These are phyloP conservation scores for Ischnus inquisitorius DNA, from an alignment of 2,888 invertebrate species.

Conservation along the genomic window DNA sequence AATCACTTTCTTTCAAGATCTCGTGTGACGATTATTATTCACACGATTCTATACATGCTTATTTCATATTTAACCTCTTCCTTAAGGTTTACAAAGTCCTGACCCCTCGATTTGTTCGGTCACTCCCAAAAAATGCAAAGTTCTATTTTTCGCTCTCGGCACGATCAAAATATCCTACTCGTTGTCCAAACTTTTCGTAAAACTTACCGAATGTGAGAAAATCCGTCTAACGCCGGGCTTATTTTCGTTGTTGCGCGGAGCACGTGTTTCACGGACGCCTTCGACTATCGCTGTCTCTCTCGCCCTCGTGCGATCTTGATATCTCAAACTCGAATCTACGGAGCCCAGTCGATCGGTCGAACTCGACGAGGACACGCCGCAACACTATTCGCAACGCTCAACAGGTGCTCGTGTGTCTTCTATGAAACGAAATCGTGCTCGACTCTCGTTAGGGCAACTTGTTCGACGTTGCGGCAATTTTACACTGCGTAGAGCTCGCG, in stretches of 20 bases:
- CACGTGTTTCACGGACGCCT: slow-evolving; percentile 36
- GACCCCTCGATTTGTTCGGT: background rate
- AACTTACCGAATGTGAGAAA: background rate
- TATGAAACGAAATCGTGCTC: background rate
- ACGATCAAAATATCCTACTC: background rate
- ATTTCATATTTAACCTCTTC: slow-evolving; percentile 16
- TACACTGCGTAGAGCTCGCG: slow-evolving; percentile 1
- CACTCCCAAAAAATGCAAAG: background rate
- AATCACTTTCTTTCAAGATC: background rate
- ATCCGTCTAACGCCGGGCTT: background rate
- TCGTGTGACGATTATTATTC: background rate
- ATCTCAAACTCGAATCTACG: slow-evolving; percentile 1
- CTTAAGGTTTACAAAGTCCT: background rate
- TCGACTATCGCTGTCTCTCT: slow-evolving; percentile 7
- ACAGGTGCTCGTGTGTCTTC: slow-evolving; percentile 20
- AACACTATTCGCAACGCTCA: slow-evolving; percentile 12
- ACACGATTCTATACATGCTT: background rate
- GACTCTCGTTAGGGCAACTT: background rate
- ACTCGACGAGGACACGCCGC: background rate
- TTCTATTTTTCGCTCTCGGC: background rate
- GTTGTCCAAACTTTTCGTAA: background rate
- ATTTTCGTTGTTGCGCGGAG: background rate
- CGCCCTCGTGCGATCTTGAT: background rate
- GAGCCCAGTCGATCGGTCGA: background rate
- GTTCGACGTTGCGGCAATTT: slow-evolving; percentile 15